Conservation (phyloP, 2,888 invertebrate genomes). For the Prosapia bicincta region DNA sequence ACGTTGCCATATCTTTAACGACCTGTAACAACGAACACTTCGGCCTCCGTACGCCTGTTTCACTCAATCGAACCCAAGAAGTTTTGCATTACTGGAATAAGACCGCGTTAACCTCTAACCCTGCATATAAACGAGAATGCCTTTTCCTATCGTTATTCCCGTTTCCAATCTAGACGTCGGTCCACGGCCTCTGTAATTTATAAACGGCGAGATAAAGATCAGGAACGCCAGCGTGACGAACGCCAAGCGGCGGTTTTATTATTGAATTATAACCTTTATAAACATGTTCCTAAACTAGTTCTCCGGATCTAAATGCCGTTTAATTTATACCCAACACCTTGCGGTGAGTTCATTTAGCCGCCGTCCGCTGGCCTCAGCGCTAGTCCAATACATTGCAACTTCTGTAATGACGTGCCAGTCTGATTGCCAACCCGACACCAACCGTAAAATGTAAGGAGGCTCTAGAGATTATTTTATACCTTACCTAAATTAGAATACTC, state of each 20-base stretch:
- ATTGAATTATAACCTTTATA: conserved; percentile 2
- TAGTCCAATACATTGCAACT: no score
- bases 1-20: no score
- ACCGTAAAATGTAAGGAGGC: no score
- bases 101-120: background rate
- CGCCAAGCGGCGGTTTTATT: background rate
- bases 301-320: background rate
- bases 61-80: no score
- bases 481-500: no score
- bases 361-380: no score
- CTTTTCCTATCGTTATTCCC: background rate
- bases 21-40: no score
- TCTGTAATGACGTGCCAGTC: no score
- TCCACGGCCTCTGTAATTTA: background rate
- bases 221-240: background rate
- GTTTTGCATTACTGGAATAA: background rate
- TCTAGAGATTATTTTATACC: no score
- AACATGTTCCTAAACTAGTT: background rate
- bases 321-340: background rate
- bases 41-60: no score
- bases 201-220: background rate
- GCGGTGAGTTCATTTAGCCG: no score
- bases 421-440: no score
- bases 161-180: background rate
- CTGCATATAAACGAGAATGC: background rate